Conservation (phyloP, 1,140 invertebrate genomes). For the Drosophila virilis region DNA sequence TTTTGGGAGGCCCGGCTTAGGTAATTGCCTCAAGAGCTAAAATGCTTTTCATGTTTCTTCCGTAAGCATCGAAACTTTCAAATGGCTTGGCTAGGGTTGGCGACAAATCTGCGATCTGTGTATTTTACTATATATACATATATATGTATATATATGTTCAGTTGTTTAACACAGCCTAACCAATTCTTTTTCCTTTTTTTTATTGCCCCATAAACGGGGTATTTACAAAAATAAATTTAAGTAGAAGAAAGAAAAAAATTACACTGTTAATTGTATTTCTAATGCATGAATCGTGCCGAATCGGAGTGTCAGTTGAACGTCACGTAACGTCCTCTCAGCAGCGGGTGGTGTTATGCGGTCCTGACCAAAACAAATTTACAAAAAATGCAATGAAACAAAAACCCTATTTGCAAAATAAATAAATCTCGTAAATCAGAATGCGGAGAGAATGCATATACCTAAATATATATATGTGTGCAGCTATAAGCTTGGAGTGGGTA, state of each 20-base stretch:
- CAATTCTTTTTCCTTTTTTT: neutral
- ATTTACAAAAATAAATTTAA: neutral
- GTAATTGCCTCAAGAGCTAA: slow-evolving; percentile 23
- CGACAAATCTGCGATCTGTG: neutral
- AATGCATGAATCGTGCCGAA: slow-evolving; percentile 20
- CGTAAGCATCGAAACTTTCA: slow-evolving; percentile 2
- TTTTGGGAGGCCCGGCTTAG: slow-evolving; percentile 2
- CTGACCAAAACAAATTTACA: neutral
- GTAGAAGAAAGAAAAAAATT: neutral
- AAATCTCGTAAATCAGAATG: neutral
- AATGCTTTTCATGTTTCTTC: slow-evolving; percentile 48
- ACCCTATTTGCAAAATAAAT: neutral
- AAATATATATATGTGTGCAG: neutral
- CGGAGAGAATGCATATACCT: neutral
- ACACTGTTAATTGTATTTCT: slow-evolving; percentile 2
- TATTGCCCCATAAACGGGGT: neutral
- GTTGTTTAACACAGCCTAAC: neutral
- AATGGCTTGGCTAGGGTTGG: neutral
- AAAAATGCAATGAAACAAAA: neutral
- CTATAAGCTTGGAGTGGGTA: neutral
- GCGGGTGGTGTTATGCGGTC: neutral
- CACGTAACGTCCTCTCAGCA: slow-evolving; percentile 2
- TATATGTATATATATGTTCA: neutral
- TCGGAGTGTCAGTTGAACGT: neutral
- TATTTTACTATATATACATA: neutral